phyloP scores from a whole-genome alignment of 2,888 invertebrate genomes.

The Cactoblastis cactorum region DNA sequence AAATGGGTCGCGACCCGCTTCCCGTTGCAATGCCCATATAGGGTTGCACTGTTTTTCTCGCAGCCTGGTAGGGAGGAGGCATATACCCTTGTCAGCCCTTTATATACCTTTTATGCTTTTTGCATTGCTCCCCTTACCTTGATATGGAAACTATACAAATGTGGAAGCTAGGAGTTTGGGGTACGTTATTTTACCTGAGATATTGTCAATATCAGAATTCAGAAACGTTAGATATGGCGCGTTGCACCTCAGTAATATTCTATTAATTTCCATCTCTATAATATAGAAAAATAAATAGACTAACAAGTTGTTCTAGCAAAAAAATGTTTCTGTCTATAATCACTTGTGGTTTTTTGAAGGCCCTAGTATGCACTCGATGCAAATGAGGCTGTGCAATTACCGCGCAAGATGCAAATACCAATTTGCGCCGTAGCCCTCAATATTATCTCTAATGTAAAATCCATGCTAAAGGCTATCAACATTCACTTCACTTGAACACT shows the following conservation, averaged over 20 bases:
- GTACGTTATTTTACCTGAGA: too few species aligned
- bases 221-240: too few species aligned
- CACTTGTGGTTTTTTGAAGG: background rate
- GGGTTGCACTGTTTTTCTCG: constrained; percentile 39
- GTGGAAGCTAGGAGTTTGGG: too few species aligned
- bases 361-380: background rate
- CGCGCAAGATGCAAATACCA: background rate
- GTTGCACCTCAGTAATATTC: too few species aligned
- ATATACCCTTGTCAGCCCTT: too few species aligned
- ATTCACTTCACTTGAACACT: background rate
- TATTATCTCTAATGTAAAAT: background rate
- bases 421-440: background rate
- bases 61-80: background rate
- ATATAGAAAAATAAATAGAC: too few species aligned
- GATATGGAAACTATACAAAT: background rate
- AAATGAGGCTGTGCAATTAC: constrained; percentile 1
- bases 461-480: background rate
- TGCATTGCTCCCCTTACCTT: background rate
- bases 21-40: constrained; percentile 61
- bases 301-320: too few species aligned
- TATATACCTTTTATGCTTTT: too few species aligned
- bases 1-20: constrained; percentile 76
- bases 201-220: too few species aligned
- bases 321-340: too few species aligned
- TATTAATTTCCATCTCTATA: too few species aligned